Conservation (phyloP, 92 coral and sea anemone species). For the Actinernus sp. region DNA sequence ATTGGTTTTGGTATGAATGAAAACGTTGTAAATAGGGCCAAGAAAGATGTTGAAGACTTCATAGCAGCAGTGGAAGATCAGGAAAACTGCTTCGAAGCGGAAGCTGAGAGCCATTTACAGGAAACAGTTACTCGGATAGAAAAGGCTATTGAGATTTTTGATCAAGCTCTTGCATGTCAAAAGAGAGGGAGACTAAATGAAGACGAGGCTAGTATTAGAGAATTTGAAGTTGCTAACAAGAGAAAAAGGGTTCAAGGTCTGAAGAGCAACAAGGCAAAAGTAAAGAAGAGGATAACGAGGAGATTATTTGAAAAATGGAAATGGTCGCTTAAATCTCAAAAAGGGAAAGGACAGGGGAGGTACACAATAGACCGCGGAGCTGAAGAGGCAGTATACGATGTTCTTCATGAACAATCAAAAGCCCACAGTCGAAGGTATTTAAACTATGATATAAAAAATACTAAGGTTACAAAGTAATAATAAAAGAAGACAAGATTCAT, state of each 20-base stretch:
- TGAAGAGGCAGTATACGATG: conserved; percentile 27
- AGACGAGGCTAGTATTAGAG: conserved; percentile 36
- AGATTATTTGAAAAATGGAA: conserved; percentile 19
- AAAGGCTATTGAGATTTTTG: conserved; percentile 27
- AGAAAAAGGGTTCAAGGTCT: conserved; percentile 3
- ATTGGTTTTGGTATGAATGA: conserved; percentile 7
- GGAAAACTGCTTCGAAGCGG: not conserved
- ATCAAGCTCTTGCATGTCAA: not conserved
- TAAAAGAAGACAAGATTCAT: too few relatives aligned
- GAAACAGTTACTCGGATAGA: not conserved
- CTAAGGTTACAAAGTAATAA: too few relatives aligned
- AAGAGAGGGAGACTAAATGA: conserved; percentile 45
- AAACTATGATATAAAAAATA: too few relatives aligned
- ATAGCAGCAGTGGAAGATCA: not conserved
- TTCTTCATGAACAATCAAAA: conserved; percentile 30
- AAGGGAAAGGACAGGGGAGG: conserved; percentile 12
- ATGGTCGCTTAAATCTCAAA: conserved; percentile 18
- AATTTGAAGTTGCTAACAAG: conserved; percentile 18
- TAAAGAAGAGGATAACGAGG: conserved; percentile 1
- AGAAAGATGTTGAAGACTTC: not conserved
- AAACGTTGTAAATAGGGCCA: not conserved
- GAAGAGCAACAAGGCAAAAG: conserved; percentile 5
- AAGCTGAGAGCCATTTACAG: not conserved
- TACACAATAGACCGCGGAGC: conserved; percentile 43
- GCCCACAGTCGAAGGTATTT: conserved; percentile 43